These are phyloP conservation scores for Mormyrus iriodes DNA, from an alignment of 2,113 vertebrate genomes.

Conservation along the genomic window DNA sequence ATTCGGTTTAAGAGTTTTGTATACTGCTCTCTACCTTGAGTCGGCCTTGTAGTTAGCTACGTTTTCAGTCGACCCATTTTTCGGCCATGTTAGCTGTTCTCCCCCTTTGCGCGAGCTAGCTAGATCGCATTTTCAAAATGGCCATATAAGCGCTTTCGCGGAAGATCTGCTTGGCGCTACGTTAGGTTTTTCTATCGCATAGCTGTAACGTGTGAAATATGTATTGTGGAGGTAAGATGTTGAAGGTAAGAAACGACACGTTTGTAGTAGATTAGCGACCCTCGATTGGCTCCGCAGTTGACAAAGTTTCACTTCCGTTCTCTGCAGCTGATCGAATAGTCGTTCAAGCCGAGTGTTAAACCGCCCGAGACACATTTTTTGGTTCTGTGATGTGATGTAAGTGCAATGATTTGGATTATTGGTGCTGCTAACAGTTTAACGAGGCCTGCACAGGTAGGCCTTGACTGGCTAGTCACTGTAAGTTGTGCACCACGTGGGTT, in stretches of 20 bases:
- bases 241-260: not conserved
- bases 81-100: conserved; percentile 51
- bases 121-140: conserved; percentile 38
- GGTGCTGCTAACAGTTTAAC: not conserved
- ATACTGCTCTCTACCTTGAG: no score
- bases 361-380: not conserved
- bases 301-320: conserved; percentile 6
- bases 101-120: not conserved
- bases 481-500: conserved; percentile 35
- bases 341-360: not conserved
- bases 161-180: not conserved
- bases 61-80: conserved; percentile 13
- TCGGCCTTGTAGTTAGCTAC: not conserved
- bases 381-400: not conserved
- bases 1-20: not conserved
- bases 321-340: not conserved
- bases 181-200: not conserved
- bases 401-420: not conserved
- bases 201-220: not conserved
- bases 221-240: not conserved
- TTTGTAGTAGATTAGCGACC: not conserved
- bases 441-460: not conserved
- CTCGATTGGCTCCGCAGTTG: not conserved
- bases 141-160: conserved; percentile 26
- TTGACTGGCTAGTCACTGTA: not conserved